Percentiles rank a stretch among this genome's conserved stretches.
phyloP scores from a whole-genome alignment of 2,113 vertebrate genomes.

The Charadrius vociferus region DNA sequence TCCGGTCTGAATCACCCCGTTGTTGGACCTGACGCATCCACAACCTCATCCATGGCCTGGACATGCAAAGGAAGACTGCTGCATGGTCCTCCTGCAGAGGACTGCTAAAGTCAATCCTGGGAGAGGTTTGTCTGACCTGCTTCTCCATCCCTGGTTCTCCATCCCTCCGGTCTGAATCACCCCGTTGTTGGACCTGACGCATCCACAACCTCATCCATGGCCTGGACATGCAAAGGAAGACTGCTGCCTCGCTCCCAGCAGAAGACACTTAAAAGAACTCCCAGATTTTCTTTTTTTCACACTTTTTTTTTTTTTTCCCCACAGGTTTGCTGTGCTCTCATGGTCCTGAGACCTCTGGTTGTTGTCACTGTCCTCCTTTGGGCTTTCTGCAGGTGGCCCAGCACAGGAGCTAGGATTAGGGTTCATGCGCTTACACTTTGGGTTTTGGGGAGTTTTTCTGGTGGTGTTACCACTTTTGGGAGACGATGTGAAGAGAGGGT shows the following conservation, averaged over 20 bases:
- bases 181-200: neutral
- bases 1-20: no score
- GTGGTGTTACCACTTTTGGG: neutral
- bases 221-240: accelerated
- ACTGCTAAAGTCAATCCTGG: no score
- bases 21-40: neutral
- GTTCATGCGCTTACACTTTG: neutral
- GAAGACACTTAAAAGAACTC: neutral
- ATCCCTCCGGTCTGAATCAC: no score
- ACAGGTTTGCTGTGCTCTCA: neutral
- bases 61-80: no score
- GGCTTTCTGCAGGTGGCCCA: neutral
- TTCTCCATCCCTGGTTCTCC: neutral
- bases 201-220: neutral
- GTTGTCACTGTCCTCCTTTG: neutral
- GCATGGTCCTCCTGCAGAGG: neutral
- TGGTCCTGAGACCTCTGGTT: accelerated
- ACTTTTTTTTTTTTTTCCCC: no score
- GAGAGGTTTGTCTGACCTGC: neutral
- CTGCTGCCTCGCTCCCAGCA: neutral
- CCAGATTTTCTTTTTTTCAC: neutral
- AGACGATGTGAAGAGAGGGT: neutral
- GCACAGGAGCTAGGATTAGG: neutral
- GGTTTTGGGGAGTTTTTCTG: neutral
- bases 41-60: neutral